A percentile compares a stretch with the other conserved stretches of the same genome.
phyloP scores from a whole-genome alignment of 2,888 invertebrate genomes.

The Spilarctia lutea region DNA sequence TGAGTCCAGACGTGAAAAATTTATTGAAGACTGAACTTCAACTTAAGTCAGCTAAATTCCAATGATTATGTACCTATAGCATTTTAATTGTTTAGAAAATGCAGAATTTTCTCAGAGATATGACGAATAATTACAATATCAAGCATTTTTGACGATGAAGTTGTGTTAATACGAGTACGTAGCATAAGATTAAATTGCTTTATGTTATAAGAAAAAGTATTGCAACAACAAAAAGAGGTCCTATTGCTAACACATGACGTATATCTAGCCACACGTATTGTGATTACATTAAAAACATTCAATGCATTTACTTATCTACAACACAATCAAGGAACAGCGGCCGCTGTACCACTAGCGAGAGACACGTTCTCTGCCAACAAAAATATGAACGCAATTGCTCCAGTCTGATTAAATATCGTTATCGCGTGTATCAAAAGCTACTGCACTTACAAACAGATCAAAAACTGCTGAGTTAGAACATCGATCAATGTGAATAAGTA shows the following conservation, averaged over 20 bases:
- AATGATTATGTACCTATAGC: too few species aligned
- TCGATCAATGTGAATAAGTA: slow-evolving; percentile 78
- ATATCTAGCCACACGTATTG: slow-evolving; percentile 28
- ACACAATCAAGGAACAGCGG: slow-evolving; percentile 26
- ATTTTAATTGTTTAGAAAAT: too few species aligned
- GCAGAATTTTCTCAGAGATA: too few species aligned
- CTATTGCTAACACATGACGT: slow-evolving; percentile 15
- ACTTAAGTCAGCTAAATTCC: too few species aligned
- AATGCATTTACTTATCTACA: slow-evolving; percentile 35
- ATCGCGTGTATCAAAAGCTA: slow-evolving; percentile 70
- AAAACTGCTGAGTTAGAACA: slow-evolving; percentile 83
- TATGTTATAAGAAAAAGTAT: neutral
- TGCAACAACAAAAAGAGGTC: neutral
- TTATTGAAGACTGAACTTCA: neutral
- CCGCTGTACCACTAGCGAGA: slow-evolving; percentile 28
- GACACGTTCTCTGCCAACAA: slow-evolving; percentile 41
- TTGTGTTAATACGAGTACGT: too few species aligned
- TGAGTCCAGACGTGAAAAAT: neutral
- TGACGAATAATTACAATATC: too few species aligned
- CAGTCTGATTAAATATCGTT: slow-evolving; percentile 57
- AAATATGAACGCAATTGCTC: slow-evolving; percentile 54
- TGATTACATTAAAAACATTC: slow-evolving; percentile 34
- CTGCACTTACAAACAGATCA: slow-evolving; percentile 76
- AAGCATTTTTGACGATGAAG: too few species aligned
- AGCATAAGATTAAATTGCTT: neutral